Conservation (phyloP, 2,797 vertebrate species). For the Xenops minutus region DNA sequence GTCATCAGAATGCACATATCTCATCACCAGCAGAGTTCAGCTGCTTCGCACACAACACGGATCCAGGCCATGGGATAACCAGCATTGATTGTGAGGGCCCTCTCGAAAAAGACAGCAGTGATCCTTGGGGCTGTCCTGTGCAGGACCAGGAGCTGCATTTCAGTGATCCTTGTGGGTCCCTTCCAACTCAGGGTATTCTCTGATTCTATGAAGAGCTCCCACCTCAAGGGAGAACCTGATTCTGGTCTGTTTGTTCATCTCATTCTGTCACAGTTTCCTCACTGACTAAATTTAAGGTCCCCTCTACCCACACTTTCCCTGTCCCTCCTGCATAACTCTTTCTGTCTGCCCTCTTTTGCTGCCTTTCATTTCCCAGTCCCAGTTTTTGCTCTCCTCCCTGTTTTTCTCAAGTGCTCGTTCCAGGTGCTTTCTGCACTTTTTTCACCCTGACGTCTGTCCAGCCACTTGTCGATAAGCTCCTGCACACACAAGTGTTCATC, state of each 20-base stretch:
- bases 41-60: not conserved
- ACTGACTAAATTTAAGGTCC: not conserved
- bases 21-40: not conserved
- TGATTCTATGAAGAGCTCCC: not conserved
- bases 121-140: not conserved
- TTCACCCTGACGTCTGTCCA: not conserved
- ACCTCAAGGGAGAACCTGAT: not conserved
- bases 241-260: not conserved
- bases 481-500: not conserved
- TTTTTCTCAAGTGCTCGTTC: not conserved
- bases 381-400: not conserved
- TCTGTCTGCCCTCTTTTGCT: not conserved
- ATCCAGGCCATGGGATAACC: not conserved
- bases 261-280: not conserved
- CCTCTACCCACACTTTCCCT: not conserved
- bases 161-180: not conserved
- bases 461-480: not conserved
- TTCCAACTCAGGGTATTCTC: not conserved
- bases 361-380: not conserved
- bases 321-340: not conserved
- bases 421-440: not conserved
- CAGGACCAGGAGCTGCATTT: not conserved
- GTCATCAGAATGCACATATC: not conserved
- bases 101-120: accelerated
- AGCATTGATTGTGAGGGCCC: accelerated